Percentiles rank a stretch among this genome's conserved stretches.
Evolutionary conservation across 2,113 vertebrate genomes (phyloP).

Genomic region (Menura novaehollandiae): DNA sequence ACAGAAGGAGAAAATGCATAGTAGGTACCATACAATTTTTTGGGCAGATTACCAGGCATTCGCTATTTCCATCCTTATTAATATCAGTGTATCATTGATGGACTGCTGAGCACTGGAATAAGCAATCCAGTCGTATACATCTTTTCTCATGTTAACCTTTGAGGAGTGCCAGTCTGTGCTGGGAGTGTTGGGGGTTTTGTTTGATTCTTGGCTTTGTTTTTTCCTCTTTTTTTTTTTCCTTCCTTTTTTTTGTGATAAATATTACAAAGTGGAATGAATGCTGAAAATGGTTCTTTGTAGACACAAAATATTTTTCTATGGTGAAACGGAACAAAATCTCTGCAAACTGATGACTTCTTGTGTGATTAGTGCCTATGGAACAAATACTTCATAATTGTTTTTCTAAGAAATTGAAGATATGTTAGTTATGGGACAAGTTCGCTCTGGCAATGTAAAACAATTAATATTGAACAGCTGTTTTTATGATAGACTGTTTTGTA

Average conservation of each 20-base stretch:
- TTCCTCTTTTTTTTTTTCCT: not conserved
- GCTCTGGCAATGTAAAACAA: not conserved
- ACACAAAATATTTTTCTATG: not conserved
- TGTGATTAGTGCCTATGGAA: not conserved
- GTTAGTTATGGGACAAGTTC: not conserved
- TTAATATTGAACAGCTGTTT: conserved; percentile 10
- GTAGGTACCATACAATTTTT: not conserved
- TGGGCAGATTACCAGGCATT: not conserved
- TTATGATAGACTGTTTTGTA: not conserved
- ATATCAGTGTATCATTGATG: not conserved
- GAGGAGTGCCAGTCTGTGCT: not conserved
- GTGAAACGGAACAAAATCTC: not conserved
- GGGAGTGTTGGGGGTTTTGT: not conserved
- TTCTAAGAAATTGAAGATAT: conserved; percentile 36
- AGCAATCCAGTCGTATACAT: not conserved
- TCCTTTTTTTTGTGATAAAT: not conserved
- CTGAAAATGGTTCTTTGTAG: not conserved
- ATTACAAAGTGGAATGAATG: not conserved
- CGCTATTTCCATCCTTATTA: not conserved
- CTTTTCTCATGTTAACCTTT: not conserved
- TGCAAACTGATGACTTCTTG: not conserved
- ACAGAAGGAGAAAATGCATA: not conserved
- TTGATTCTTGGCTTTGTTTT: not conserved
- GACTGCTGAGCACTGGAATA: not conserved
- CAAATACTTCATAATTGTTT: conserved; percentile 26